Base-by-base conservation (phyloP, 2,888 invertebrate species). In the Osedax fenrisi region DNA sequence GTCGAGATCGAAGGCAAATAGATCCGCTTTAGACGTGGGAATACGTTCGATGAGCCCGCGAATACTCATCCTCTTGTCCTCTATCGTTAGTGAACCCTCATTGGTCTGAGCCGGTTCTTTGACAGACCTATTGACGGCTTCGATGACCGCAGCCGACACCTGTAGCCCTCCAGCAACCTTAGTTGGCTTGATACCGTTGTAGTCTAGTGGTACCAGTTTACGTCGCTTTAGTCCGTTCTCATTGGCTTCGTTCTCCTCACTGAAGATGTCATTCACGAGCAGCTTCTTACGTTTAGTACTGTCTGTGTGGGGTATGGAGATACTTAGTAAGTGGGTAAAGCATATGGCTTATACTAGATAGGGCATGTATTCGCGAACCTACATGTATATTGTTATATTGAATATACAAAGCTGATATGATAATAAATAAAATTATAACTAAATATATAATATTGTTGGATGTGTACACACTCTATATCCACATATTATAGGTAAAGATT, bases 31-130 rank as follows among this genome's bases (percentile, higher is more conserved):
- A 83, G 92, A 93, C 5, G 96, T 97, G 76, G 98, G 98, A 83
- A 99, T 99, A 87, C 92, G 92, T 85, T 96, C 96, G 82, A 99
- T 98, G 80, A 99, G 89, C 78, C 91, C 91, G 87, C 97, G 97
- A 81, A 97, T 94, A 85, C 94, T 91, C 81, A 92, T 92, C 75
- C 94, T 88, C 85, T 97, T 97, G 85, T 99, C 98, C 85, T 98
- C 96, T 76, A 83, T 82, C n/a, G 83, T 17, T 5, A 17, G 41
- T 41, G 5, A 10, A 41, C 17, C 41, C 10, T 10, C 41, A 10
- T 41, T 5, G 10, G 41, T 10, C 17, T 41, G 41, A 41, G 17
- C 17, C 5, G 41, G 10, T 10, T 41, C 41, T 17, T 10, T 81
- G 2, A 80, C 78, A 59, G 81, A 78, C 24, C 75, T 75, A 21